Evolutionary conservation across 2,888 invertebrate genomes (phyloP).

Genomic region (Drosophila nigricruria): DNA sequence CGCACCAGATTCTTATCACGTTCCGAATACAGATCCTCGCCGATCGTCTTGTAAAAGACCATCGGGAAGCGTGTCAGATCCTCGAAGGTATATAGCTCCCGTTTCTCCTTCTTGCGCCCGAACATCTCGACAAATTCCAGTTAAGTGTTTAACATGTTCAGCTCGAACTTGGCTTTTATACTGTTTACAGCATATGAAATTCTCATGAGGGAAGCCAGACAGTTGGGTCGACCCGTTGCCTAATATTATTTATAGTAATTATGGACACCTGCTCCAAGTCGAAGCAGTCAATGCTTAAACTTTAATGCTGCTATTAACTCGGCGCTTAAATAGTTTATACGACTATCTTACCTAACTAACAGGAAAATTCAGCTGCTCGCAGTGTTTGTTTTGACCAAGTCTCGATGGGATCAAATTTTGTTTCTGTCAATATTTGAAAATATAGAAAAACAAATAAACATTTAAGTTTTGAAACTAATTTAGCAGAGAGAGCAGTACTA

Average conservation of each 20-base stretch:
- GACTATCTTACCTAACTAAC: background rate
- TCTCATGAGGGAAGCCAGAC: slow-evolving; percentile 58
- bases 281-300: slow-evolving; percentile 22
- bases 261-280: slow-evolving; percentile 57
- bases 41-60: slow-evolving; percentile 76
- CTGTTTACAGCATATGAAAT: slow-evolving; percentile 49
- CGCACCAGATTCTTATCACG: slow-evolving; percentile 54
- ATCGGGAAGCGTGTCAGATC: slow-evolving; percentile 70
- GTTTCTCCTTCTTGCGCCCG: slow-evolving; percentile 32
- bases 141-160: background rate
- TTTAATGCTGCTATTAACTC: slow-evolving; percentile 22
- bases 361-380: background rate
- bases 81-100: slow-evolving; percentile 55
- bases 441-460: no score
- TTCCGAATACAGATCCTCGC: slow-evolving; percentile 74
- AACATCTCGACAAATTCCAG: slow-evolving; percentile 36
- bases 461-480: no score
- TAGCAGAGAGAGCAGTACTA: no score
- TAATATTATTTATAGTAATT: slow-evolving; percentile 46
- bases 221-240: slow-evolving; percentile 27
- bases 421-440: background rate
- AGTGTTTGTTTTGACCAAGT: background rate
- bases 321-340: background rate
- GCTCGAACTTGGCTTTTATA: slow-evolving; percentile 36
- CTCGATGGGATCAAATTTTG: background rate